Base-by-base conservation (phyloP, 2,113 vertebrate genomes). In the Meleagris gallopavo region DNA sequence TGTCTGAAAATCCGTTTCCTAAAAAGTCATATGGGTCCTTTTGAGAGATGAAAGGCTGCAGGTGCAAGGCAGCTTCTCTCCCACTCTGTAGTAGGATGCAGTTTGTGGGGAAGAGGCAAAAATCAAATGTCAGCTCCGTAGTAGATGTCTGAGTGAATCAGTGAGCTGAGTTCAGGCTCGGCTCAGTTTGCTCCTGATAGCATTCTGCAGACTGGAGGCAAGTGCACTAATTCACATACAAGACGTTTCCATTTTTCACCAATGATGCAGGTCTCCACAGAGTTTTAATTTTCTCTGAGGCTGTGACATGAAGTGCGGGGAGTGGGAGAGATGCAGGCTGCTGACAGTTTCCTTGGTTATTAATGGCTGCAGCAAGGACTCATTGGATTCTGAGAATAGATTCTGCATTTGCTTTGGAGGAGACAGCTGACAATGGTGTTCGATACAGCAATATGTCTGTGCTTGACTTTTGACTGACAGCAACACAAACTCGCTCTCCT, bases 371-470 rank as follows among this genome's bases (percentile, higher is more conserved):
- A 83, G 79, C 45, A 52, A 87, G 82, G 88, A 57, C 79, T 90
- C 0, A 11, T 0, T 61, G n/a, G 72, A 48, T 72, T 94, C 97
- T 96, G 89, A 94, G 97, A 97, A 97, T 85, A 97, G 94, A 82
- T 50, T 36, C 89, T 32, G 54, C 2, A 18, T 90, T 97, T 95
- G 96, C 88, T 92, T 58, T 93, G 71, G 84, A 86, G 76, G 60
- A 87, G 94, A 96, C 97, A 97, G 97, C 97, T 98, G 97, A 72
- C 88, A 84, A 45, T 93, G 93, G 81, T 90, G 96, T 90, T 88
- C 65, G 77, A 69, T 89, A 75, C 77, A 88, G 78, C 75, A 83
- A 62, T 91, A 57, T 62, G n/a, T 78, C 75, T 91, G 80, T 65
- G 70, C 79, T 60, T 92, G 91, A 82, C 66, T 79, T 91, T 88